Base-by-base conservation (phyloP, 1,140 invertebrate species). In the Argopecten irradians region DNA sequence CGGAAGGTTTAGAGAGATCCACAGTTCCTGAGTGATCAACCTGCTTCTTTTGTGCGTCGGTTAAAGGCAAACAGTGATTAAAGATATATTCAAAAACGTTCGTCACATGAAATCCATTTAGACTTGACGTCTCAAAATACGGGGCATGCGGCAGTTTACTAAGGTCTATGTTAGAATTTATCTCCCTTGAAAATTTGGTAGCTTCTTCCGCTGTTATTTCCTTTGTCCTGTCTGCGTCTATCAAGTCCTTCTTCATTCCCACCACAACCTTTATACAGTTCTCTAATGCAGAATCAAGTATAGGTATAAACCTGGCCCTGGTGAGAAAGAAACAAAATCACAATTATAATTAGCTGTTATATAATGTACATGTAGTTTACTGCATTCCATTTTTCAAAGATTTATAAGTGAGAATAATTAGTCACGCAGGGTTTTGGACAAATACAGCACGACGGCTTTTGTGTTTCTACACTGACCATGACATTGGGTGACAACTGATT, bases 121-220 rank as follows among this genome's bases (percentile, higher is more conserved):
- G 90, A 91, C 95, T 95, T 11, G 95, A 96, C 0, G 95, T 95
- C 89, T 96, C 95, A 92, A 95, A 96, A 89, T 95, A 96, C 7
- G 95, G 95, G 1, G 94, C 90, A 13, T 87, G 83, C 11, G 90
- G 87, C 14, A 92, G 43, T 88, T 91, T 91, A n/a, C 46, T 87
- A 5, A 92, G 16, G 41, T 94, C 91, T 7, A 94, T 88, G 36
- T 92, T 88, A 41, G 92, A 89, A 83, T 95, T 95, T 13, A 95
- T 91, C 88, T 94, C 94, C 32, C 90, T 87, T 22, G 94, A 88
- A 84, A 94, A 93, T 46, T 91, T 91, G 32, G 88, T 85, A 2
- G 92, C 95, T 86, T 95, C 93, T 35, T 95, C 93, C 22, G 89
- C 34, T 9, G 91, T 92, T 28, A 95, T 92, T 34, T 93, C 93